phyloP scores from a whole-genome alignment of 2,113 vertebrate genomes.

The Triplophysa tibetana region DNA sequence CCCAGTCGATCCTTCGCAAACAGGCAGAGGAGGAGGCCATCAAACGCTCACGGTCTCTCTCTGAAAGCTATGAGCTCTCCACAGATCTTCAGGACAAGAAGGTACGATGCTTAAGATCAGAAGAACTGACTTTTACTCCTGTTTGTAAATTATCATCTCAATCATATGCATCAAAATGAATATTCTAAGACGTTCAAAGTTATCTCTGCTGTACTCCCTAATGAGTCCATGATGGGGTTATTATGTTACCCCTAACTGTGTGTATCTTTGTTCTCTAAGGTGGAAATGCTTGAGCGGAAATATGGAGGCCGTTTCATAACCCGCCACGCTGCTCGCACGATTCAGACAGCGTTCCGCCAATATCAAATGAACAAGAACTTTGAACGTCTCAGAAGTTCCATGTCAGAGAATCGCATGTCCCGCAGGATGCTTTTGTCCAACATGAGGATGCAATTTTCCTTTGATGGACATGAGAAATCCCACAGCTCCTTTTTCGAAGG shows the following conservation, averaged over 20 bases:
- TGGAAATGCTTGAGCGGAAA: slow-evolving; percentile 99
- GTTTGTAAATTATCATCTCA: background rate
- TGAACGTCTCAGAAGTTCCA: slow-evolving; percentile 94
- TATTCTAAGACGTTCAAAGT: no score
- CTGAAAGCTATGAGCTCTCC: slow-evolving; percentile 99
- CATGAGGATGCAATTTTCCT: slow-evolving; percentile 99
- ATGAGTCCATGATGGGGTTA: background rate
- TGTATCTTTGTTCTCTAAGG: slow-evolving; percentile 68
- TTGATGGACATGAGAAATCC: slow-evolving; percentile 94
- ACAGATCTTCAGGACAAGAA: slow-evolving; percentile 98
- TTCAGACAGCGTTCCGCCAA: slow-evolving; percentile 97
- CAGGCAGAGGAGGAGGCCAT: slow-evolving; percentile 98
- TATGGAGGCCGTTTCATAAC: slow-evolving; percentile 98
- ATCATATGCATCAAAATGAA: background rate
- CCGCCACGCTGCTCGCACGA: slow-evolving; percentile 95
- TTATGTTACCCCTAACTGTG: background rate
- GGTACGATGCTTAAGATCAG: slow-evolving; percentile 68
- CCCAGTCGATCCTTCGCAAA: slow-evolving; percentile 92
- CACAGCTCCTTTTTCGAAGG: slow-evolving; percentile 96
- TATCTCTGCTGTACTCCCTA: background rate
- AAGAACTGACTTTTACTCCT: background rate
- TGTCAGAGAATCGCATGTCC: slow-evolving; percentile 99
- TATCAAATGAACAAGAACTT: slow-evolving; percentile 99
- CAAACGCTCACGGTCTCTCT: slow-evolving; percentile 92
- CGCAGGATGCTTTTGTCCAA: slow-evolving; percentile 96